Base-by-base conservation (phyloP, 2,797 vertebrate genomes). In the Onychomys torridus region DNA sequence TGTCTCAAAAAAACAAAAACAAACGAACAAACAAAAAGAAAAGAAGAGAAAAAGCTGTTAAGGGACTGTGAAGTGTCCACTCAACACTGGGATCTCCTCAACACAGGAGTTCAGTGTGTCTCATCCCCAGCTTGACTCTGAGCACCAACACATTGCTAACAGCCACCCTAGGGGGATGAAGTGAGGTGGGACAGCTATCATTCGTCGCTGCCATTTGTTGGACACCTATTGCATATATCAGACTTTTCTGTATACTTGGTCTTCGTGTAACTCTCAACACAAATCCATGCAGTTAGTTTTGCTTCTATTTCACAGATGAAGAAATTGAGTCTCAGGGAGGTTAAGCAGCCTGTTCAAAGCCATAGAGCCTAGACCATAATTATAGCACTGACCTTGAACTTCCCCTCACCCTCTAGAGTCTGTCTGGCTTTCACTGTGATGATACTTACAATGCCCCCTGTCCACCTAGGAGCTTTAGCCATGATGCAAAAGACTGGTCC, bases 291-390 rank as follows among this genome's bases (percentile, higher is more conserved):
- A n/a, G 32, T 55, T 9, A 85, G 7, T 63, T 61, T 81, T 88
- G 46, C 88, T 95, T 91, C 19, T 34, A 40, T 61, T 84, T 96
- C 43, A 89, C 11, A 73, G 32, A 81, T 88, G 71, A 88, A 29
- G 57, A 69, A 52, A 76, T 17, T 29, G 78, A 90, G 23, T 52
- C 40, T 91, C 78, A 85, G 71, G 95, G 40, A 61, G 63, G 29
- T 88, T 75, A 75, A n/a, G n/a, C 19, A 81, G 34, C 14, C 37
- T 63, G 40, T 14, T 76, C 43, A 81, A 63, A 57, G 52, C 46
- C 88, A 55, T 52, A 63, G 55, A 75, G 52, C 46, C 25, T 89
- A 32, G 29, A 69, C 57, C 79, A 14, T 61, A 69, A 46, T 77
- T 29, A 63, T n/a, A 91, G 23, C 59, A 86, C 3, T 83, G 40